Base-by-base conservation (phyloP, 2,888 invertebrate species). In the Pyrrhia umbra region DNA sequence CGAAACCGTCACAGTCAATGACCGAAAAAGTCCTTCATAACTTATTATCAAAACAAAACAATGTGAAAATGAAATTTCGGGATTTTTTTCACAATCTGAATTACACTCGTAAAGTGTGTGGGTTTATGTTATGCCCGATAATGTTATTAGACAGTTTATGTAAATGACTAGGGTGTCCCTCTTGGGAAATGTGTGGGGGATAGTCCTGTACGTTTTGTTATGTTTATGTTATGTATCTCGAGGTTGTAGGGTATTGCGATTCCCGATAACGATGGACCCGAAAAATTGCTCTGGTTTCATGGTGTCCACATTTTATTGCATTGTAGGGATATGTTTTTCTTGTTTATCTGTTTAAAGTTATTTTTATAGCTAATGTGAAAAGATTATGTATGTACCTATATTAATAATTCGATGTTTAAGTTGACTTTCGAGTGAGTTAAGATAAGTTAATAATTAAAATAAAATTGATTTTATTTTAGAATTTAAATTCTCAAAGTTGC, bases 141-240 rank as follows among this genome's bases (percentile, higher is more conserved):
- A 84, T 84, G 84, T 84, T 83, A 89, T 90, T 88, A 88, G 87
- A 80, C 85, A 87, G 85, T 90, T 88, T 89, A 92, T 90, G 91
- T 86, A 90, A 91, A 92, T 91, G 84, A 83, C 75, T 81, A 67
- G 81, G 70, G 77, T 55, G 67, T 76, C 81, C 78, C 90, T 86
- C 88, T 46, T 49, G 90, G 91, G 90, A 89, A 91, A 92, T 90
- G 83, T 77, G 73, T 75, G 72, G 75, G 77, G 71, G 75, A 83
- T 85, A 80, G 69, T 82, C 71, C 63, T 79, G 71, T 75, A 79
- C 71, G 78, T 80, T 85, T 83, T 51, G 57, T 65, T 57, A 30
- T 16, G 15, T 59, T 61, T 50, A 56, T 49, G 10, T 21, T 30
- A 47, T 37, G 30, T 46, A n/a, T n/a, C n/a, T n/a, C n/a, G n/a